Evolutionary conservation across 2,113 vertebrate species (phyloP).

Genomic region (Machaerirhynchus nigripectus): DNA sequence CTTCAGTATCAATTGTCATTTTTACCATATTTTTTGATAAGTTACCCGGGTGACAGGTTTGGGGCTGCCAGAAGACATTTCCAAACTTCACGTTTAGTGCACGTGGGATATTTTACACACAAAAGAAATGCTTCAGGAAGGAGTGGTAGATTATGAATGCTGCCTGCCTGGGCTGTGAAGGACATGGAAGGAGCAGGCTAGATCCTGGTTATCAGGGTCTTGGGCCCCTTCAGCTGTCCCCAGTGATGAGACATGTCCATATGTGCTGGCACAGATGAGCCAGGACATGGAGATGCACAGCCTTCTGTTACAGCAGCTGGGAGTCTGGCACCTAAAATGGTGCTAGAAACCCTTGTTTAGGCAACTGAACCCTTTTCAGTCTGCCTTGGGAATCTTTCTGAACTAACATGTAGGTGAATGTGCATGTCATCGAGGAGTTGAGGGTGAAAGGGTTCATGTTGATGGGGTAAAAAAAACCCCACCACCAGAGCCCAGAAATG

Average conservation of each 20-base stretch:
- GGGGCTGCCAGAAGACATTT: background rate
- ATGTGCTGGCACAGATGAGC: slow-evolving; percentile 6
- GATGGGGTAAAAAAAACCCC: fast-evolving
- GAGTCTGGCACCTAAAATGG: slow-evolving; percentile 48
- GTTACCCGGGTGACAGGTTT: background rate
- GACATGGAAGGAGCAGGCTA: background rate
- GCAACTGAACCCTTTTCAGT: background rate
- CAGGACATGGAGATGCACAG: background rate
- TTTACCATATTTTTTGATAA: background rate
- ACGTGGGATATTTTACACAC: background rate
- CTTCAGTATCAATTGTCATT: background rate
- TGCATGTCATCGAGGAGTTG: background rate
- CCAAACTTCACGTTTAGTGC: background rate
- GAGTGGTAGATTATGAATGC: background rate
- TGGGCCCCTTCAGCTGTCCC: slow-evolving; percentile 2
- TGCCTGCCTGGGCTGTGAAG: background rate
- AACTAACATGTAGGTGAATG: background rate
- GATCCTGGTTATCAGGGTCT: background rate
- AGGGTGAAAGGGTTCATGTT: background rate
- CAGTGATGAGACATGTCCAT: background rate
- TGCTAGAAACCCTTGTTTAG: slow-evolving; percentile 22
- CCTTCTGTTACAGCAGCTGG: slow-evolving; percentile 54
- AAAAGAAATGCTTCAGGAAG: background rate
- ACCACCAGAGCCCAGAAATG: background rate
- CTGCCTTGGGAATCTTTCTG: background rate